Evolutionary conservation across 1,140 invertebrate genomes (phyloP), one percentile per base, ranked within the genome.

Genomic region (Drosophila quadrilineata): DNA sequence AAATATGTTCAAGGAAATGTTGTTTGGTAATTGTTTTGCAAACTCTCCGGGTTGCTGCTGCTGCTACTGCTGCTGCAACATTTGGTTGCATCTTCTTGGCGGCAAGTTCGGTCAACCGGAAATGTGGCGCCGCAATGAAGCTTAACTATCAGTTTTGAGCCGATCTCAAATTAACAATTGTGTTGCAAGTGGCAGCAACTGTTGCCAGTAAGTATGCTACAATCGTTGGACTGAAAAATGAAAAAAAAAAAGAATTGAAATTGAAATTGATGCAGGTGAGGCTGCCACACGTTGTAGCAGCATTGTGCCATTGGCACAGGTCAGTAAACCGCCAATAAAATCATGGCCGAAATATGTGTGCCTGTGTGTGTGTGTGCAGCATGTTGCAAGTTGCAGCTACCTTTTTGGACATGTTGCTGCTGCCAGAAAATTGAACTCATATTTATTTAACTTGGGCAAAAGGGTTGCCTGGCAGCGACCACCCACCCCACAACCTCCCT

Each of bases 1-100:
- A 88, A 88, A 88, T 88, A 88, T 88, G 87, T 88, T 88, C 75
- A 73, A 88, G 87, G 87, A 88, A 88, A 88, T 88, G 77, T 71
- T 76, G 71, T 84, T 88, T 79, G 86, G 80, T 88, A 88, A 88
- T 88, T 88, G 86, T 88, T 88, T 26, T 49, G 29, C 6, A 38
- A n/a, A n/a, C n/a, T n/a, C n/a, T n/a, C n/a, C n/a, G n/a, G n/a
- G 24, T 21, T 10, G 36, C 9, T 36, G 24, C 17, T 10, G 6
- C 6, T 36, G 28, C 10, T 46, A 38, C 48, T 53, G 48, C 36
- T 26, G 46, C 43, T 68, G 57, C 56, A 56, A 46, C 50, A 38
- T 38, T 14, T 35, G 26, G 26, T 36, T 36, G 35, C 35, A 36
- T 38, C 16, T 10, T 21, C 8, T 45, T 49, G 54, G 16, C 28